phyloP scores from a whole-genome alignment of 2,797 vertebrate genomes.

The Liasis olivaceus region DNA sequence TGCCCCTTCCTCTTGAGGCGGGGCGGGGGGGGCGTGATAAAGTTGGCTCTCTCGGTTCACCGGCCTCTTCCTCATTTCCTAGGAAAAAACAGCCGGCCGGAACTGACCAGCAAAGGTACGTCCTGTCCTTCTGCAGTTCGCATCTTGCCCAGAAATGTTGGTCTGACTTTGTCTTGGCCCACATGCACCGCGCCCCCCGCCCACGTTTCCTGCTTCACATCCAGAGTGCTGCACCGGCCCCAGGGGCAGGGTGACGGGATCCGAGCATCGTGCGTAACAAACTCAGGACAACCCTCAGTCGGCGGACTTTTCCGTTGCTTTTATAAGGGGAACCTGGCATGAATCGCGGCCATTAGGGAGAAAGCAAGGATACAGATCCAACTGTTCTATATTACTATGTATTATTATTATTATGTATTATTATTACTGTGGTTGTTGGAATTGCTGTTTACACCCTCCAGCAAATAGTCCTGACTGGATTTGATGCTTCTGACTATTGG shows the following conservation, averaged over 20 bases:
- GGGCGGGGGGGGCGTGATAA: no score
- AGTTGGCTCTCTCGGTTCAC: background rate
- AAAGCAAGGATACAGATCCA: background rate
- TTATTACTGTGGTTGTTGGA: background rate
- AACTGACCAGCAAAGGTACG: constrained; percentile 61
- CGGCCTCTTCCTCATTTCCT: background rate
- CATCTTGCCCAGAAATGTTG: background rate
- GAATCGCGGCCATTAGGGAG: background rate
- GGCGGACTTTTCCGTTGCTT: background rate
- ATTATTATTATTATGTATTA: background rate
- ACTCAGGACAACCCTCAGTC: background rate
- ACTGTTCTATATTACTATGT: accelerated
- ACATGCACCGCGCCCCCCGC: no score
- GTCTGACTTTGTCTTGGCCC: background rate
- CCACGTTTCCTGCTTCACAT: background rate
- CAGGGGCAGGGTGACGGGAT: no score
- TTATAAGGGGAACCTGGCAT: background rate
- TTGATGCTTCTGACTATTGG: background rate
- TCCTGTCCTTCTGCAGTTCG: no score
- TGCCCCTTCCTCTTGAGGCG: no score
- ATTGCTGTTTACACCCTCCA: background rate
- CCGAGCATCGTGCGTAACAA: no score
- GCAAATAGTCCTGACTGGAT: background rate
- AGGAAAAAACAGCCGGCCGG: constrained; percentile 58
- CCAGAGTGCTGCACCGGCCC: background rate